A percentile compares a stretch with the other conserved stretches of the same genome.
Evolutionary conservation across 2,888 invertebrate genomes (phyloP).

Genomic region (Sicus ferrugineus): DNA sequence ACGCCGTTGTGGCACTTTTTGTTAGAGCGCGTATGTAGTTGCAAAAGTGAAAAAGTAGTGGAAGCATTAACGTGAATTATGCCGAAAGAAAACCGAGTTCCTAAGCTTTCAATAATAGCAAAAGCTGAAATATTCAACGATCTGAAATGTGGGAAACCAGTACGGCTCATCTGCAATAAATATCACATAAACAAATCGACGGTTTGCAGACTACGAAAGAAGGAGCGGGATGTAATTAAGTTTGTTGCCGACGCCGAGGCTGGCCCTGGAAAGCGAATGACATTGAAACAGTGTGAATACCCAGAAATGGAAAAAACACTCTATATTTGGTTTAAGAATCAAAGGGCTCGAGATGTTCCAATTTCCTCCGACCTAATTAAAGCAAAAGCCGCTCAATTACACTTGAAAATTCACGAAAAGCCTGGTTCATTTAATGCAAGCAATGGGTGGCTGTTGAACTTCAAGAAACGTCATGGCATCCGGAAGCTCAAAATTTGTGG

Average conservation of each 20-base stretch:
- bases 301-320: conserved; percentile 29
- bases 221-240: neutral
- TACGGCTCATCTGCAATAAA: neutral
- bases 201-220: neutral
- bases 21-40: neutral
- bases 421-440: neutral
- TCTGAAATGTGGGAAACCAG: neutral
- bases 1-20: neutral
- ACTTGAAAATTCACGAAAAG: neutral
- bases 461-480: neutral
- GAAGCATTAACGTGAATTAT: neutral
- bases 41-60: neutral
- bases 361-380: neutral
- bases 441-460: neutral
- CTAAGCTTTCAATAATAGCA: neutral
- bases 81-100: conserved; percentile 2
- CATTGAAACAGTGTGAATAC: conserved; percentile 28
- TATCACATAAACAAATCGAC: neutral
- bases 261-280: conserved; percentile 20
- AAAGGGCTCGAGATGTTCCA: conserved; percentile 2
- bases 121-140: neutral
- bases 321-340: conserved; percentile 29
- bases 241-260: neutral
- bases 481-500: conserved; percentile 5
- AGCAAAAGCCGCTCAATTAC: neutral